phyloP scores from a whole-genome alignment of 2,113 vertebrate genomes.

The Plecturocebus donacophilus region DNA sequence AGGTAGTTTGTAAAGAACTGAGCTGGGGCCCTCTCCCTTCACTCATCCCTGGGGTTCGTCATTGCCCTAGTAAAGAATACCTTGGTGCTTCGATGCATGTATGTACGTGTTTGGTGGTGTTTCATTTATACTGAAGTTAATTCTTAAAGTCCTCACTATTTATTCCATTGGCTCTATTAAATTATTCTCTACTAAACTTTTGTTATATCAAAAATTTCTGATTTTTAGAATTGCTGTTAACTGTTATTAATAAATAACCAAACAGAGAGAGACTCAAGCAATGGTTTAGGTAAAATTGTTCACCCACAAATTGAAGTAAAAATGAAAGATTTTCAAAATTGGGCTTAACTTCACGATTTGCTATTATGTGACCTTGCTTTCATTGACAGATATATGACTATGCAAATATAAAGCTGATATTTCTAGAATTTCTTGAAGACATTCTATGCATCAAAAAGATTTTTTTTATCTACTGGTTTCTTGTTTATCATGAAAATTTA shows the following conservation, averaged over 20 bases:
- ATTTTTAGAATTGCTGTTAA: not conserved
- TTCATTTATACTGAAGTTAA: not conserved
- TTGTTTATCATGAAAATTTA: not conserved
- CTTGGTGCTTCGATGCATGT: rapidly evolving
- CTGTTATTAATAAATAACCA: not conserved
- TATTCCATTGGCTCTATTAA: not conserved
- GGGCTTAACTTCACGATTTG: not conserved
- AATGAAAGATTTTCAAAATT: not conserved
- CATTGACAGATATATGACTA: not conserved
- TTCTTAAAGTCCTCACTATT: not conserved
- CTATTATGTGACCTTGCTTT: not conserved
- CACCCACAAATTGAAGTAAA: not conserved
- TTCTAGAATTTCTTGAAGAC: not conserved
- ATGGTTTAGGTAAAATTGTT: not conserved
- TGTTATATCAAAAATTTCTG: not conserved
- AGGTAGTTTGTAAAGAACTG: not conserved
- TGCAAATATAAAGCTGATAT: not conserved
- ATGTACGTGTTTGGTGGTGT: rapidly evolving
- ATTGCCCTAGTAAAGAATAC: not conserved
- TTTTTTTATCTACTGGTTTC: not conserved
- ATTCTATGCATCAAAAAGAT: not conserved
- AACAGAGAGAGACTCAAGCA: not conserved
- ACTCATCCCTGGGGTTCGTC: not conserved
- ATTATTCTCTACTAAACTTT: not conserved
- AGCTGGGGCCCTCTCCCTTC: not conserved